A percentile compares a stretch with the other conserved stretches of the same genome.
These are phyloP conservation scores for Rhimphoctona megacephalus DNA, from an alignment of 2,888 invertebrate genomes.

Conservation along the genomic window DNA sequence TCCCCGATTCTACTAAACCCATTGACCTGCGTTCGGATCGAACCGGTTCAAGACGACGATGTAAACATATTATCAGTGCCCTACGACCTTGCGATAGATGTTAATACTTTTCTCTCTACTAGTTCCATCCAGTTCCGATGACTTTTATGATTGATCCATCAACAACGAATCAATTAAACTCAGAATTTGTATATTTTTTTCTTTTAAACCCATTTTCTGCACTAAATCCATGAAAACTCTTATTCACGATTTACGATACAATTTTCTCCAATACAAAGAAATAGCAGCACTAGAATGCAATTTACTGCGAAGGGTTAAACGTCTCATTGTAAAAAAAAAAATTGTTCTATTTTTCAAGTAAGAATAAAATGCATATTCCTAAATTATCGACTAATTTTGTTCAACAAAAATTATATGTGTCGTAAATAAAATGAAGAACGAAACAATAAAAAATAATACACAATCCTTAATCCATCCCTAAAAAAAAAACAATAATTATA, in stretches of 20 bases:
- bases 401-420: too few relatives aligned
- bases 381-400: background rate
- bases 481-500: background rate
- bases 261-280: background rate
- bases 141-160: conserved; percentile 9
- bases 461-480: too few relatives aligned
- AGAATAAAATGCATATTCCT: background rate
- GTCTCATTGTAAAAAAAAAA: background rate
- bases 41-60: conserved; percentile 62
- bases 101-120: conserved; percentile 35
- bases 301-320: background rate
- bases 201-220: background rate
- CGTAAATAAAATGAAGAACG: too few relatives aligned
- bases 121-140: conserved; percentile 39
- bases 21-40: conserved; percentile 55
- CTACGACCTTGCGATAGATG: conserved; percentile 52
- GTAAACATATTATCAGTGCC: conserved; percentile 66
- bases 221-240: background rate
- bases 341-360: background rate
- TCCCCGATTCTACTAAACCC: conserved; percentile 34
- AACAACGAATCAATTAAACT: conserved; percentile 1
- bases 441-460: too few relatives aligned
- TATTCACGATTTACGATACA: too few relatives aligned
- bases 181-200: background rate
- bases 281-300: background rate